These are phyloP conservation scores for Glaucopsyche alexis DNA, from an alignment of 2,888 invertebrate genomes.

Conservation along the genomic window DNA sequence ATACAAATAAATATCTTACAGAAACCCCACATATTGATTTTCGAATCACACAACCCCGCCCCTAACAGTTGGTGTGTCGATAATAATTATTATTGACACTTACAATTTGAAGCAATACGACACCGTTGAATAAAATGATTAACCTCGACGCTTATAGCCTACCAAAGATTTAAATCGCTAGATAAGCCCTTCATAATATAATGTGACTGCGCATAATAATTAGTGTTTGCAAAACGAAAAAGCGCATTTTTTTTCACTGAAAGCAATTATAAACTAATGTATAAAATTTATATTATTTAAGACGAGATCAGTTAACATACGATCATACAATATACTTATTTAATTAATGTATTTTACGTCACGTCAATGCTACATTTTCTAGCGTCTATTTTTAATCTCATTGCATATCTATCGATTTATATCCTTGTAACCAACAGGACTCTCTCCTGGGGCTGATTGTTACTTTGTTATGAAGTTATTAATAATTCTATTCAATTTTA, in stretches of 20 bases:
- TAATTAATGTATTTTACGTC: no score
- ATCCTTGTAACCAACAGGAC: neutral
- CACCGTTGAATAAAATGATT: constrained; percentile 78
- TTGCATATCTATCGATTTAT: constrained; percentile 14
- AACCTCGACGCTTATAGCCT: constrained; percentile 58
- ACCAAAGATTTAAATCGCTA: constrained; percentile 42
- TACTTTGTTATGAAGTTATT: constrained; percentile 15
- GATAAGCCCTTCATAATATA: neutral
- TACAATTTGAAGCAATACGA: constrained; percentile 57
- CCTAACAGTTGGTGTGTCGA: constrained; percentile 73
- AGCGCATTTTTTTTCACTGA: neutral
- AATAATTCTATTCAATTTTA: constrained; percentile 23
- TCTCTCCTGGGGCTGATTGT: constrained; percentile 23
- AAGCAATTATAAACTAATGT: neutral
- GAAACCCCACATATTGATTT: constrained; percentile 54
- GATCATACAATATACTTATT: no score
- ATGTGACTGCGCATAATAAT: neutral
- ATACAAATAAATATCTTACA: neutral
- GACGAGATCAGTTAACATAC: no score
- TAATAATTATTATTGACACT: constrained; percentile 52
- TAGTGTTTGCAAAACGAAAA: neutral
- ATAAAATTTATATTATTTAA: no score
- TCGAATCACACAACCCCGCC: constrained; percentile 58
- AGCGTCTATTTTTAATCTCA: neutral
- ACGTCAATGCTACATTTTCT: neutral